A percentile compares a stretch with the other conserved stretches of the same genome.
These are phyloP conservation scores for Rhamphomyia laevipes DNA, from an alignment of 2,888 invertebrate species.

Conservation along the genomic window DNA sequence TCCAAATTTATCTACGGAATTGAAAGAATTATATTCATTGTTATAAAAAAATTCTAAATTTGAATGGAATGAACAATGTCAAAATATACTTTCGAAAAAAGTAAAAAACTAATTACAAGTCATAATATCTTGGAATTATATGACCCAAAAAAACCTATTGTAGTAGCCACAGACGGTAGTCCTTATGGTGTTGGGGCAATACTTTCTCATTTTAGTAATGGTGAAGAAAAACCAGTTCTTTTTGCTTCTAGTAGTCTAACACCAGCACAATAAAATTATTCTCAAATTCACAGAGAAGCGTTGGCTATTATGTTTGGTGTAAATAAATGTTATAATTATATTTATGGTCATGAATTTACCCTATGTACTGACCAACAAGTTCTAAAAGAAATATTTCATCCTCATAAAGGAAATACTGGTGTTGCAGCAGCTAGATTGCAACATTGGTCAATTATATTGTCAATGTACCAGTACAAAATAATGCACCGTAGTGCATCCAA, in stretches of 20 bases:
- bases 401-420: constrained; percentile 11
- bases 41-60: not conserved
- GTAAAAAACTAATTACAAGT: not conserved
- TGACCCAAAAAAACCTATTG: not conserved
- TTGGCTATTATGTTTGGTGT: too few relatives aligned
- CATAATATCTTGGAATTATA: not conserved
- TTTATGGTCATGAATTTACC: constrained; percentile 22
- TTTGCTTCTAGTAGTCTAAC: too few relatives aligned
- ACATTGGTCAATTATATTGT: constrained; percentile 1
- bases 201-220: too few relatives aligned
- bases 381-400: constrained; percentile 14
- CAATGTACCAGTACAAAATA: constrained; percentile 4
- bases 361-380: constrained; percentile 15
- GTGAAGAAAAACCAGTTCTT: too few relatives aligned
- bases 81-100: not conserved
- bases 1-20: not conserved
- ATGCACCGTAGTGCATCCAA: constrained; percentile 2
- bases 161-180: not conserved
- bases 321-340: constrained; percentile 29
- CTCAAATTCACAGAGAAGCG: too few relatives aligned
- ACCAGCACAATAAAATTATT: too few relatives aligned
- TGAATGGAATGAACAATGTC: not conserved
- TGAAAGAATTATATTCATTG: not conserved
- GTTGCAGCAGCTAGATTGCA: constrained; percentile 7
- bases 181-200: too few relatives aligned